Conservation (phyloP, 1,140 invertebrate species). For the Calephelis virginiensis region DNA sequence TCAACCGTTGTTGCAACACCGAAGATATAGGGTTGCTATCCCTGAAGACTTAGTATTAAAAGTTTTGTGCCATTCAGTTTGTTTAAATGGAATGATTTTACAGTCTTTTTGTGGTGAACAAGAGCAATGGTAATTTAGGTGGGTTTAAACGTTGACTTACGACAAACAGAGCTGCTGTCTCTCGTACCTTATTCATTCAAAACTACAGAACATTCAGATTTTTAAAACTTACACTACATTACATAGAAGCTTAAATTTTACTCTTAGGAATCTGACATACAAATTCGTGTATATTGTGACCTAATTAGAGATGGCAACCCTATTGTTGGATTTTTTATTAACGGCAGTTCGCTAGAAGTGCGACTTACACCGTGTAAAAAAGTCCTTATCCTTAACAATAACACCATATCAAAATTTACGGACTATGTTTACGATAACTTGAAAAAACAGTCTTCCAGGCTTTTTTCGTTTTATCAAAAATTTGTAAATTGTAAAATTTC, state of each 20-base stretch:
- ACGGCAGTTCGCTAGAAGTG: conserved; percentile 28
- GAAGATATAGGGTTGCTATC: conserved; percentile 9
- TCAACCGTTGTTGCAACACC: conserved; percentile 10
- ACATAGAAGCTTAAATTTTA: conserved; percentile 14
- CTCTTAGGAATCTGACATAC: conserved; percentile 16
- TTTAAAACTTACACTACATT: conserved; percentile 13
- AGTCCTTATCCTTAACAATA: conserved; percentile 59
- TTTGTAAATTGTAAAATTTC: conserved; percentile 73
- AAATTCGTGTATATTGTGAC: conserved; percentile 19
- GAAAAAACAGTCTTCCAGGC: conserved; percentile 73
- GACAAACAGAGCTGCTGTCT: conserved; percentile 21
- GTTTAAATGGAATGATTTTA: conserved; percentile 2
- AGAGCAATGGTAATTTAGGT: conserved; percentile 14
- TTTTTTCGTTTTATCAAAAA: conserved; percentile 67
- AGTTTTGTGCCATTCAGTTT: conserved; percentile 2
- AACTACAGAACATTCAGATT: conserved; percentile 13
- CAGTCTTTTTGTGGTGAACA: conserved; percentile 11
- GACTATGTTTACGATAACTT: conserved; percentile 70
- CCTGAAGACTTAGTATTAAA: background rate
- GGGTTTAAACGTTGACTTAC: conserved; percentile 9
- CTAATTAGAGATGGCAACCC: conserved; percentile 23
- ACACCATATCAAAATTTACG: conserved; percentile 74
- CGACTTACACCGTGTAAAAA: conserved; percentile 21
- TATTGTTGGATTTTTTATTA: conserved; percentile 5
- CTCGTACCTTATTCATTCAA: conserved; percentile 16